Percentiles rank a stretch among this genome's conserved stretches.
Evolutionary conservation across 2,113 vertebrate genomes (phyloP).

Genomic region (Elaphurus davidianus): DNA sequence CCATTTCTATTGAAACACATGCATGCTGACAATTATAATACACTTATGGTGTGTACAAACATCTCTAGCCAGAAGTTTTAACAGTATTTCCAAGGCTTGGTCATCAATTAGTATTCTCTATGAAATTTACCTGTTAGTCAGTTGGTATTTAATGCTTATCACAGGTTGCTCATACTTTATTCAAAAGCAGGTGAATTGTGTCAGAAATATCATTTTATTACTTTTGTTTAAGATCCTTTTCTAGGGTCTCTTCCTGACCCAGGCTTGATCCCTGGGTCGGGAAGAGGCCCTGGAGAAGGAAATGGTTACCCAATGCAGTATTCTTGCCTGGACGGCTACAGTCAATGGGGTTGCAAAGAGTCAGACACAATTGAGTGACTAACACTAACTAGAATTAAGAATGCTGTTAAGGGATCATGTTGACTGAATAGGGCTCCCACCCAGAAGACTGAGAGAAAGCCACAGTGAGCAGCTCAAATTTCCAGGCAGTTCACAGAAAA

Average conservation of each 20-base stretch:
- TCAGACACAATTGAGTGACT: background rate
- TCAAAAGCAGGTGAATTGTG: background rate
- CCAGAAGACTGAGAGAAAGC: background rate
- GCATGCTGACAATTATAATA: background rate
- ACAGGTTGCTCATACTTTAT: background rate
- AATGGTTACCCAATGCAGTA: background rate
- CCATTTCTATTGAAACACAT: background rate
- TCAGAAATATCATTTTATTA: background rate
- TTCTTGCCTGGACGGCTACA: background rate
- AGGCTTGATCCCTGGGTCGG: rapidly evolving
- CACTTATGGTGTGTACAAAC: background rate
- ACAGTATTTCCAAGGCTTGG: background rate
- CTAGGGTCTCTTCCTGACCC: background rate
- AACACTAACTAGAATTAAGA: background rate
- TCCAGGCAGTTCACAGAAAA: background rate
- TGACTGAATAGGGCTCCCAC: too few species aligned
- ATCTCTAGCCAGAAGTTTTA: background rate
- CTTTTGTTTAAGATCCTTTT: background rate
- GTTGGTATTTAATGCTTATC: background rate
- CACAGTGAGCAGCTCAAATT: background rate
- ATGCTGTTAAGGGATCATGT: background rate
- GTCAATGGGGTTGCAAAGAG: background rate
- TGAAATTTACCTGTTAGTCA: background rate
- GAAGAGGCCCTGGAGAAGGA: background rate
- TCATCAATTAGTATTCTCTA: background rate